Percentiles rank a stretch among this genome's conserved stretches.
These are phyloP conservation scores for Bambusicola thoracicus DNA, from an alignment of 2,113 vertebrate genomes.

Conservation along the genomic window DNA sequence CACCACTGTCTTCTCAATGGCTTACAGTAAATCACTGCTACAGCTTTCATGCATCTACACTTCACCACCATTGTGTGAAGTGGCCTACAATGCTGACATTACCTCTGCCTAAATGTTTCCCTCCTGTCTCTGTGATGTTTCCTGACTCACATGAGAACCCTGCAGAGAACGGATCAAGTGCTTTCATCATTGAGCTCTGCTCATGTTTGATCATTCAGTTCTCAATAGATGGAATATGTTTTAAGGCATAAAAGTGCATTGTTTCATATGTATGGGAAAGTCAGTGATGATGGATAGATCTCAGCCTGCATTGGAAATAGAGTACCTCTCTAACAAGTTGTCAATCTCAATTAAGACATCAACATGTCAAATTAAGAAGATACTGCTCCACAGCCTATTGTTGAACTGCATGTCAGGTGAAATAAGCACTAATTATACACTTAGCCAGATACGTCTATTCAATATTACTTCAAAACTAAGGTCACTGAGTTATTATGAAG, in stretches of 20 bases:
- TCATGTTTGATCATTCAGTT: background rate
- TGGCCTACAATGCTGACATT: background rate
- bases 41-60: background rate
- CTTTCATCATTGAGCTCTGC: background rate
- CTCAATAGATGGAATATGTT: conserved; percentile 14
- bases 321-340: conserved; percentile 76
- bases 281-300: conserved; percentile 45
- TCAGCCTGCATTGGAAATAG: conserved; percentile 49
- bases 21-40: background rate
- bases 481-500: conserved; percentile 78
- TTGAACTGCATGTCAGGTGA: conserved; percentile 82
- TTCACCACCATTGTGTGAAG: background rate
- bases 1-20: background rate
- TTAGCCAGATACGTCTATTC: conserved; percentile 76
- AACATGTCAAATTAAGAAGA: conserved; percentile 77
- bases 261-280: conserved; percentile 33
- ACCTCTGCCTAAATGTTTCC: background rate
- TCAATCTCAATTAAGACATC: conserved; percentile 85
- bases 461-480: conserved; percentile 77
- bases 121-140: background rate
- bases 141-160: background rate
- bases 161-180: background rate
- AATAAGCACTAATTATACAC: conserved; percentile 81
- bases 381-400: conserved; percentile 75
- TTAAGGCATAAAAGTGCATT: conserved; percentile 26